Evolutionary conservation across 2,888 invertebrate genomes (phyloP).

Genomic region (Drosophila paramelanica): DNA sequence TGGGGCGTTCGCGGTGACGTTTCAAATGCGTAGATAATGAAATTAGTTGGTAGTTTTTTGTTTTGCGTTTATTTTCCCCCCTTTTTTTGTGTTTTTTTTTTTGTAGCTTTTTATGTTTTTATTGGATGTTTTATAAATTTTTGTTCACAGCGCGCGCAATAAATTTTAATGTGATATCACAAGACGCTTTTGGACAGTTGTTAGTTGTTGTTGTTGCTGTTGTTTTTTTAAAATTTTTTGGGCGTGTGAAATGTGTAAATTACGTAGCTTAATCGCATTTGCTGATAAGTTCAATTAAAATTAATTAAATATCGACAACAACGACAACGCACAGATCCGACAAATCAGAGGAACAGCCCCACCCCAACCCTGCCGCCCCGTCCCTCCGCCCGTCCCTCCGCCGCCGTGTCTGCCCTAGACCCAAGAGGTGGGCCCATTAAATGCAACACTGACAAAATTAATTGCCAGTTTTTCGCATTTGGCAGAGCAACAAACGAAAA

Average conservation of each 20-base stretch:
- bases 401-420: not conserved
- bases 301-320: constrained; percentile 56
- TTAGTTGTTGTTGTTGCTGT: constrained; percentile 3
- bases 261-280: constrained; percentile 33
- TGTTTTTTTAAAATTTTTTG: constrained; percentile 1
- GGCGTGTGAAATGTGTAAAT: constrained; percentile 31
- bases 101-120: constrained; percentile 12
- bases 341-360: constrained; percentile 21
- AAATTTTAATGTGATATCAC: constrained; percentile 28
- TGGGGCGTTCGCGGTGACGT: constrained; percentile 32
- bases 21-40: no score
- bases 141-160: constrained; percentile 13
- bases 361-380: no score
- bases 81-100: not conserved
- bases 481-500: constrained; percentile 83
- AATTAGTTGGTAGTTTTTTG: no score
- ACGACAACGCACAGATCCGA: not conserved
- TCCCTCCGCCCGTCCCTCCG: not conserved
- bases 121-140: constrained; percentile 26
- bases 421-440: constrained; percentile 63
- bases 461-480: constrained; percentile 82
- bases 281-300: constrained; percentile 67
- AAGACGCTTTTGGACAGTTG: not conserved
- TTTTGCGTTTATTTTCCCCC: no score
- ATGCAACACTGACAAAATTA: constrained; percentile 82